These are phyloP conservation scores for Engystomops pustulosus DNA, from an alignment of 2,113 vertebrate genomes.

Conservation along the genomic window DNA sequence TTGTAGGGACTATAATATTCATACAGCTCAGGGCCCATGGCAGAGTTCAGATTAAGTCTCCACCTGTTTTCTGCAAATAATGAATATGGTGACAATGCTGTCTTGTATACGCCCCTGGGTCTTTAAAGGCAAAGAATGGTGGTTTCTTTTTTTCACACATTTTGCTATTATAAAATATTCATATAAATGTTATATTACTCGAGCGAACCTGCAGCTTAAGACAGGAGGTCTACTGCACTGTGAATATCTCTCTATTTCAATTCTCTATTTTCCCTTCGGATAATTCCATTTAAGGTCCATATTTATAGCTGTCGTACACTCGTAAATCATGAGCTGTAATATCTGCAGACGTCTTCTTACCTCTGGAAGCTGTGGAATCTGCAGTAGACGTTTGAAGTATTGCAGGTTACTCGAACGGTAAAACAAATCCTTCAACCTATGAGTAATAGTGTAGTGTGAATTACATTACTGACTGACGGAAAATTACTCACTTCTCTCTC, in stretches of 20 bases:
- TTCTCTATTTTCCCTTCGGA: background rate
- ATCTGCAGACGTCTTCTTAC: slow-evolving; percentile 71
- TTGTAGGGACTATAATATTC: too few relatives aligned
- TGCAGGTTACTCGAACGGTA: slow-evolving; percentile 98
- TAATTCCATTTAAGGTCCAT: background rate
- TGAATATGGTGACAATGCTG: too few relatives aligned
- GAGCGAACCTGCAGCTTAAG: too few relatives aligned
- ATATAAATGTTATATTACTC: too few relatives aligned
- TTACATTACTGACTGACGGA: background rate
- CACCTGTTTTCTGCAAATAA: too few relatives aligned
- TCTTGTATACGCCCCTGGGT: too few relatives aligned
- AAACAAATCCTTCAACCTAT: slow-evolving; percentile 93
- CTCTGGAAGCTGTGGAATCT: slow-evolving; percentile 97
- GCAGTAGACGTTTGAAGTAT: slow-evolving; percentile 96
- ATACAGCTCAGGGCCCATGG: too few relatives aligned
- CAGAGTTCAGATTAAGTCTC: too few relatives aligned
- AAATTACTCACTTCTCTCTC: background rate
- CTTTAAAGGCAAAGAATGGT: too few relatives aligned
- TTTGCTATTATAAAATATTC: too few relatives aligned
- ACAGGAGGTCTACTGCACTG: background rate
- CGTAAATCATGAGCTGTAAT: background rate
- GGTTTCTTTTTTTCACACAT: too few relatives aligned
- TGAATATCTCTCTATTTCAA: background rate
- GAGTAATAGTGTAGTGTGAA: background rate
- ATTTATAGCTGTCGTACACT: background rate